Base-by-base conservation (phyloP, 2,888 invertebrate species). In the Dicyrtomina minuta region DNA sequence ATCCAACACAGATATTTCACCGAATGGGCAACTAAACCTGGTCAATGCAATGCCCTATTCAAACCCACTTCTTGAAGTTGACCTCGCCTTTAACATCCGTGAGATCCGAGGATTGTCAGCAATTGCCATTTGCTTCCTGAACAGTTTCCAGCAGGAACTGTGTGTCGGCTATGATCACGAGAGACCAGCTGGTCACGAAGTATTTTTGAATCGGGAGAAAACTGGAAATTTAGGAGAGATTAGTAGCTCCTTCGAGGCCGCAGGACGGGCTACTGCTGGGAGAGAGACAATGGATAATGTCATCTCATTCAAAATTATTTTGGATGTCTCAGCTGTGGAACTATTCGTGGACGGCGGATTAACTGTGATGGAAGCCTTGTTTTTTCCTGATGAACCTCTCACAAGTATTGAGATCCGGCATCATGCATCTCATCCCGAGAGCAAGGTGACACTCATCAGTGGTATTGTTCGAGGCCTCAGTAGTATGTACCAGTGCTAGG, bases 281-380 rank as follows among this genome's bases (percentile, higher is more conserved):
- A 33, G 75, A 62, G 71, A 74, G 20, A 49, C 44, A 10, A 17
- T 13, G 0, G 27, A 33, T 33, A 58, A 33, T 15, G 61, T 33
- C 15, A 41, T 74, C 5, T 61, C 39, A 4, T 53, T 78, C 10
- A 61, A 69, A 65, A 67, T 75, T 22, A n/a, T n/a, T n/a, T n/a
- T n/a, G n/a, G n/a, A n/a, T n/a, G n/a, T n/a, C n/a, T n/a, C n/a
- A n/a, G n/a, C n/a, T n/a, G 46, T 77, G 27, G 77, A 77, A 66
- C 64, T 76, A 10, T 74, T 75, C 62, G 72, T 71, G 0, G 76
- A 77, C 62, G 66, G 53, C 5, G 77, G 77, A 2, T 56, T 74
- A 0, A 75, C 74, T 13, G 55, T 66, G 1, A 60, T 77, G 68
- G 76, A 76, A 4, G 67, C 72, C 1, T 58, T 76, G 2, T 70